phyloP scores from a whole-genome alignment of 2,797 vertebrate genomes.

The Dendrocincla tyrannina region DNA sequence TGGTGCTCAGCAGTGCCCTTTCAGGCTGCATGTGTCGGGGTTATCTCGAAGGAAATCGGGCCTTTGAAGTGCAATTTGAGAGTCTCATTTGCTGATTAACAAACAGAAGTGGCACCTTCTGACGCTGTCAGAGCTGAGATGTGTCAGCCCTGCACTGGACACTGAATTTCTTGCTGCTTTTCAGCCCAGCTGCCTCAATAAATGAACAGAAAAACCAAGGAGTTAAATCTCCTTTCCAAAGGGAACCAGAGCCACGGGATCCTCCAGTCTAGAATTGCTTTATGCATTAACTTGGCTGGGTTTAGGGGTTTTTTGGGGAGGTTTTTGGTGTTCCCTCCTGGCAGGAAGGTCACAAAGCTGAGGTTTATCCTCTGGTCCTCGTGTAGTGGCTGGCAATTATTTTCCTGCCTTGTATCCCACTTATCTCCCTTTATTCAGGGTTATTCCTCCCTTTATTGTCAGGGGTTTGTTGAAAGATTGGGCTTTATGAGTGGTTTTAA shows the following conservation, averaged over 20 bases:
- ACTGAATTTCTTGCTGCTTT: neutral
- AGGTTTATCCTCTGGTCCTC: neutral
- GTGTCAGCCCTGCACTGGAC: neutral
- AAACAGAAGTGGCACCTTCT: too few relatives aligned
- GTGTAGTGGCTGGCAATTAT: neutral
- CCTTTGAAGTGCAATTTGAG: too few relatives aligned
- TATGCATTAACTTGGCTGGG: neutral
- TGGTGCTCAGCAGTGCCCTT: neutral
- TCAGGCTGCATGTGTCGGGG: neutral
- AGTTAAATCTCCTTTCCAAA: neutral
- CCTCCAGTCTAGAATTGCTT: neutral
- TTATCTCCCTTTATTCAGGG: neutral
- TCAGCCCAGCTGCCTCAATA: neutral
- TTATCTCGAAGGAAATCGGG: neutral
- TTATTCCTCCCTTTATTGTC: neutral
- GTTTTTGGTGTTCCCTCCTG: neutral
- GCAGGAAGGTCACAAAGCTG: neutral
- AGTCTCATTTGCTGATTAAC: neutral
- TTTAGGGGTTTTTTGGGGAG: neutral
- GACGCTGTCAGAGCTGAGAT: too few relatives aligned
- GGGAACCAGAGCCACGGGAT: fast-evolving
- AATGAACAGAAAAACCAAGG: neutral
- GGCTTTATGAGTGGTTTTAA: neutral
- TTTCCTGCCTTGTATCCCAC: neutral
- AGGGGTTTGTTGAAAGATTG: neutral